Evolutionary conservation across 2,888 invertebrate genomes (phyloP).

Genomic region (Mythimna vitellina): DNA sequence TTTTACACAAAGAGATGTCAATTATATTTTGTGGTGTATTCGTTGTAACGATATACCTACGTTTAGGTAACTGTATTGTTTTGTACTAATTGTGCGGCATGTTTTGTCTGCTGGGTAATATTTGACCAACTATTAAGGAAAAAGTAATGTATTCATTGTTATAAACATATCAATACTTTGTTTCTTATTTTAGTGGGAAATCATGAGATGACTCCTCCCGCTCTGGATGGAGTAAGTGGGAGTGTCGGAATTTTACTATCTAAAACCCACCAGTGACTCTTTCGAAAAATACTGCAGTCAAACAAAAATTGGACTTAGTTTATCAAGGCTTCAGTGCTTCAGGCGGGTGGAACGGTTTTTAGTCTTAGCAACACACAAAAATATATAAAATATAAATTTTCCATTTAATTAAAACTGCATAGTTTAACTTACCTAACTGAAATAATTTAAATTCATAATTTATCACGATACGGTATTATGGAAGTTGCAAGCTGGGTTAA

Average conservation of each 20-base stretch:
- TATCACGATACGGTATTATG: not conserved
- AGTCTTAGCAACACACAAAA: not conserved
- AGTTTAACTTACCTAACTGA: not conserved
- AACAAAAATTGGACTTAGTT: not conserved
- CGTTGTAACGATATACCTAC: not conserved
- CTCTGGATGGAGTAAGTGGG: too few species aligned
- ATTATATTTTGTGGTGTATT: slow-evolving; percentile 27
- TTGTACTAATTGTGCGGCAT: not conserved
- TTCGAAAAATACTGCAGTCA: too few species aligned
- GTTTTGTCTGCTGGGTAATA: not conserved
- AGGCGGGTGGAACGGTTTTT: not conserved
- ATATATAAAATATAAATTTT: not conserved
- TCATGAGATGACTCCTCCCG: too few species aligned
- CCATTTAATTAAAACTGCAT: slow-evolving; percentile 5
- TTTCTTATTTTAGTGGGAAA: too few species aligned
- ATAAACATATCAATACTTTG: not conserved
- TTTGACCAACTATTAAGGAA: not conserved
- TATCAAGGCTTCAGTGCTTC: not conserved
- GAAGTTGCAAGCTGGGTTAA: slow-evolving; percentile 20
- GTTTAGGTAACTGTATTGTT: not conserved
- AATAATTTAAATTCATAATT: slow-evolving; percentile 10
- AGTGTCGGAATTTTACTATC: too few species aligned
- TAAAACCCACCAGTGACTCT: too few species aligned
- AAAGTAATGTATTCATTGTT: not conserved
- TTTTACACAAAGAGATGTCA: slow-evolving; percentile 25